Conservation (phyloP, 1,140 invertebrate species). For the Macrobrachium rosenbergii region DNA sequence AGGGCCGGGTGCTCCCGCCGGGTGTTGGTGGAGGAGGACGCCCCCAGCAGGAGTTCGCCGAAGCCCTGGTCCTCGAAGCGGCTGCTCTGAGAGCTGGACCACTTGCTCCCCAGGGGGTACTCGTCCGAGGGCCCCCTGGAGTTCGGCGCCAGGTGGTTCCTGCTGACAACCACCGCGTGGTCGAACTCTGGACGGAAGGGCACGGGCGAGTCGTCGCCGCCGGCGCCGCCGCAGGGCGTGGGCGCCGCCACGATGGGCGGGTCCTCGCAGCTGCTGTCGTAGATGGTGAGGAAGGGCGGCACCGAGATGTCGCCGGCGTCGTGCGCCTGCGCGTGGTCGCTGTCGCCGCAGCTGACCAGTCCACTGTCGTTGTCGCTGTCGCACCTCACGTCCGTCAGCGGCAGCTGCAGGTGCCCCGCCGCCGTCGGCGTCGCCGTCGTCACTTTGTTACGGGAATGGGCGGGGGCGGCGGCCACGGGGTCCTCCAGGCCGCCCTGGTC, state of each 20-base stretch:
- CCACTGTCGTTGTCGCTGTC: conserved; percentile 59
- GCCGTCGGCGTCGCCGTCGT: no score
- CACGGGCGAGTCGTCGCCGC: conserved; percentile 36
- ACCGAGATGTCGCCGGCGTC: conserved; percentile 12
- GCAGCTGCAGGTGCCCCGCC: conserved; percentile 35
- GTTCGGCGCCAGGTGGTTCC: conserved; percentile 2
- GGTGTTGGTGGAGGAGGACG: conserved; percentile 8
- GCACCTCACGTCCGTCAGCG: conserved; percentile 40
- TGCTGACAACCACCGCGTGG: conserved; percentile 13
- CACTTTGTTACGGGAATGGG: no score
- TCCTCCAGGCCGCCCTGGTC: conserved; percentile 14
- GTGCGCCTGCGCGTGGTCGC: conserved; percentile 39
- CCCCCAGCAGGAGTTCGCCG: conserved; percentile 29
- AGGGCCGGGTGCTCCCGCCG: conserved; percentile 23
- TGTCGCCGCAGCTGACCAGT: conserved; percentile 46
- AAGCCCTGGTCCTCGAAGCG: conserved; percentile 49
- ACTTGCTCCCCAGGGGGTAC: background rate
- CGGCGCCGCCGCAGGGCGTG: no score
- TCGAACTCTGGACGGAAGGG: conserved; percentile 56
- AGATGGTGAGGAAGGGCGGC: conserved; percentile 22
- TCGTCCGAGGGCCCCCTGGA: background rate
- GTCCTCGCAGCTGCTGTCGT: conserved; percentile 21
- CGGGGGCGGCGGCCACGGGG: conserved; percentile 15
- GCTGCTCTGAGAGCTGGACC: conserved; percentile 2
- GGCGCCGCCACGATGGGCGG: conserved; percentile 23